Evolutionary conservation across 2,113 vertebrate species (phyloP).

Genomic region (Chamaea fasciata): DNA sequence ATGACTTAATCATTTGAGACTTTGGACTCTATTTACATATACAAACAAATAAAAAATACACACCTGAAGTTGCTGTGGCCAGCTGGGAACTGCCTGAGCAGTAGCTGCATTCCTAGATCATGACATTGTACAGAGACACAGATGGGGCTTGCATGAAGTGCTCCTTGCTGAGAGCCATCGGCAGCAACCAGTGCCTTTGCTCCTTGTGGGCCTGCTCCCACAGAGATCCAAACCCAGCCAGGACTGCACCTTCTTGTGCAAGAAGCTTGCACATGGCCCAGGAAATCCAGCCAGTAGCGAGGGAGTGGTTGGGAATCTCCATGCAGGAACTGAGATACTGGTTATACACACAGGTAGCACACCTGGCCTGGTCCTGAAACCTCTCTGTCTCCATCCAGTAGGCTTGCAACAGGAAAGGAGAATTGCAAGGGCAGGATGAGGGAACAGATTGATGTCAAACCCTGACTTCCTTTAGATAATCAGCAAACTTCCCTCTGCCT

Average conservation of each 20-base stretch:
- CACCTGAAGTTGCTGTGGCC: not conserved
- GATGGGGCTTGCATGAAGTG: not conserved
- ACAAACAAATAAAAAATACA: slow-evolving; percentile 37
- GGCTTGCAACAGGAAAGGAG: not conserved
- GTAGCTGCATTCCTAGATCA: slow-evolving; percentile 3
- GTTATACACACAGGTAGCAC: not conserved
- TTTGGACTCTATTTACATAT: slow-evolving; percentile 28
- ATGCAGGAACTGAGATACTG: not conserved
- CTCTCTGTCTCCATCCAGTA: not conserved
- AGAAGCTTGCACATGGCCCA: not conserved
- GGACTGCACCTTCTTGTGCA: not conserved
- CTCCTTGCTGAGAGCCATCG: not conserved
- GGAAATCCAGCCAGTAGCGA: not conserved
- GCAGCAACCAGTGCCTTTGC: not conserved
- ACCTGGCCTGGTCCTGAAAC: not conserved
- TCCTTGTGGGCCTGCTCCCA: not conserved
- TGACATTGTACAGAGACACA: not conserved
- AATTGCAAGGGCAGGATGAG: not conserved
- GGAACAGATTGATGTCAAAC: not conserved
- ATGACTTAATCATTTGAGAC: slow-evolving; percentile 12
- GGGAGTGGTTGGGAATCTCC: not conserved
- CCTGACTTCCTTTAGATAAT: not conserved
- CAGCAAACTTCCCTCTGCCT: not conserved
- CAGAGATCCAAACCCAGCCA: not conserved
- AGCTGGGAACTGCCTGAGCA: not conserved